Conservation (phyloP, 64 coral and sea anemone genomes). For the Cladopsammia gracilis region DNA sequence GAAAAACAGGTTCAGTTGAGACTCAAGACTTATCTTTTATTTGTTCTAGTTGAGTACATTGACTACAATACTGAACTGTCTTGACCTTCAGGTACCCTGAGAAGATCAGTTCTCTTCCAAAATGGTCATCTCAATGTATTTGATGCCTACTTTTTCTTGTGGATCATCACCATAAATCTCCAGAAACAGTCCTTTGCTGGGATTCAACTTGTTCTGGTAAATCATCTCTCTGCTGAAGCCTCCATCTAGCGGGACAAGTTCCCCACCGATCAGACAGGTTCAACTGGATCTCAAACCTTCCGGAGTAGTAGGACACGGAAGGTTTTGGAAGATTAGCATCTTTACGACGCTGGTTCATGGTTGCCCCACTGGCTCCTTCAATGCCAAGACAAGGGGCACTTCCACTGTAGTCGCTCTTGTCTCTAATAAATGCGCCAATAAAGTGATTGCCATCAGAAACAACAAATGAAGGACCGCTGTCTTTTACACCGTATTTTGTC, state of each 20-base stretch:
- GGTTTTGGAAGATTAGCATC: not conserved
- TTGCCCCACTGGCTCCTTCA: slow-evolving; percentile 20
- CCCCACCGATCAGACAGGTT: slow-evolving; percentile 40
- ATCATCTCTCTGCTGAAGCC: slow-evolving; percentile 20
- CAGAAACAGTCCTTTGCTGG: slow-evolving; percentile 15
- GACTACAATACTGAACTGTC: too few relatives aligned
- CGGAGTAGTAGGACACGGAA: not conserved
- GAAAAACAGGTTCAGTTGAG: too few relatives aligned
- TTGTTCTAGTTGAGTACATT: too few relatives aligned
- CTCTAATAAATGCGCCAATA: too few relatives aligned
- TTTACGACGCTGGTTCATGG: not conserved
- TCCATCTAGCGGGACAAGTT: slow-evolving; percentile 20
- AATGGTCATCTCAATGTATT: too few relatives aligned
- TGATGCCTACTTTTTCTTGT: too few relatives aligned
- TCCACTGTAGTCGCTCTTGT: not conserved
- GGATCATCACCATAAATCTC: slow-evolving; percentile 26
- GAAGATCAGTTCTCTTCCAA: too few relatives aligned
- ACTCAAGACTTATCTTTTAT: too few relatives aligned
- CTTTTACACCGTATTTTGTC: too few relatives aligned
- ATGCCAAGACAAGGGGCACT: not conserved
- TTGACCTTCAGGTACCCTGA: too few relatives aligned
- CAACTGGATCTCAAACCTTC: slow-evolving; percentile 32
- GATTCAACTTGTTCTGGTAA: slow-evolving; percentile 13
- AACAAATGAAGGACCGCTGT: too few relatives aligned
- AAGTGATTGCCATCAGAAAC: too few relatives aligned